A percentile compares a stretch with the other conserved stretches of the same genome.
Conservation (phyloP, 2,888 invertebrate species). For the Ditylenchus weischeri region DNA sequence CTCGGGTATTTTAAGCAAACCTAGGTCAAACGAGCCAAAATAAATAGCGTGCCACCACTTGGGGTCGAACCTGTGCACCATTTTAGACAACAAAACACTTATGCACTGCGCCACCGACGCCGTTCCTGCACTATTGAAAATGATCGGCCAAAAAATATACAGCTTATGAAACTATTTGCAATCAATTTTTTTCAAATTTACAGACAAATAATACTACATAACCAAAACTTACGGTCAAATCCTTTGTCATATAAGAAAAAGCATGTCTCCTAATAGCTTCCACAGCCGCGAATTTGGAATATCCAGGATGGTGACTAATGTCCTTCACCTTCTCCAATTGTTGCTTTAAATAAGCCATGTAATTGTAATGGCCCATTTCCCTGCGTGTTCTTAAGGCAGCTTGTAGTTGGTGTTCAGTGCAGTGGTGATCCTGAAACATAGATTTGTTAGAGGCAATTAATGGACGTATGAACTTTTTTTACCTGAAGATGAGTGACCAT, state of each 20-base stretch:
- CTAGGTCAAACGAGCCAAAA: too few species aligned
- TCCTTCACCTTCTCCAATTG: constrained; percentile 60
- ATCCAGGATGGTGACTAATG: constrained; percentile 75
- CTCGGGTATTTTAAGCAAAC: too few species aligned
- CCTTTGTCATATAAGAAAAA: constrained; percentile 80
- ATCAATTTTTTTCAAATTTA: too few species aligned
- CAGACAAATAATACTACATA: too few species aligned
- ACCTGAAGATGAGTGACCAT: constrained; percentile 77
- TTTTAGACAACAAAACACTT: too few species aligned
- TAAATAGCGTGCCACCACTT: too few species aligned
- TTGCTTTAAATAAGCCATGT: constrained; percentile 32
- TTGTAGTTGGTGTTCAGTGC: constrained; percentile 73
- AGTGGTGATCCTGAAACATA: constrained; percentile 79
- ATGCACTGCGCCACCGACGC: too few species aligned
- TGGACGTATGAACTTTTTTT: background rate
- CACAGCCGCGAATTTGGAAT: constrained; percentile 88
- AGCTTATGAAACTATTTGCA: too few species aligned
- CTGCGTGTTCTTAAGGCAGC: constrained; percentile 71
- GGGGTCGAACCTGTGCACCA: too few species aligned
- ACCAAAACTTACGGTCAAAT: constrained; percentile 71
- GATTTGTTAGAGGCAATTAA: background rate
- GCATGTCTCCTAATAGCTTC: constrained; percentile 95
- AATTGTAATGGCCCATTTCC: constrained; percentile 58
- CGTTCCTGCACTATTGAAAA: too few species aligned
- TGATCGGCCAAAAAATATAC: too few species aligned